Conservation (phyloP, 2,888 invertebrate species). For the Terebella lapidaria region DNA sequence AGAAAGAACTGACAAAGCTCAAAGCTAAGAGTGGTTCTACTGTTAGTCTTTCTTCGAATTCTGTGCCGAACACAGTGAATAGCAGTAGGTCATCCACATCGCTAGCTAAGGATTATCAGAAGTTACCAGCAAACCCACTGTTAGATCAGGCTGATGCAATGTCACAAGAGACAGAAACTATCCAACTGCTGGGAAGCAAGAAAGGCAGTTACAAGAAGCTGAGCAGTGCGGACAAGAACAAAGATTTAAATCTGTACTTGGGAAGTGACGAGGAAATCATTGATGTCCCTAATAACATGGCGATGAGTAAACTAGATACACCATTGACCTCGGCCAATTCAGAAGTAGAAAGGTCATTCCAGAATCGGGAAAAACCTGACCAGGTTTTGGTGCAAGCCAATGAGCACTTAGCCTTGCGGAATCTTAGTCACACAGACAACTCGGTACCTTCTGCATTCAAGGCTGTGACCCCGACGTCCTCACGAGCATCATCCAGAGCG, state of each 20-base stretch:
- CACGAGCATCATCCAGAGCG: conserved; percentile 25
- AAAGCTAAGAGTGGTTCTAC: background rate
- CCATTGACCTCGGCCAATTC: background rate
- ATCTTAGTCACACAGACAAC: conserved; percentile 8
- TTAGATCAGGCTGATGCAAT: no score
- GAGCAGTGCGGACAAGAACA: background rate
- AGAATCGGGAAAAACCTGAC: no score
- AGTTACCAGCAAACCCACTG: no score
- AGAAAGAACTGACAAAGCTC: background rate
- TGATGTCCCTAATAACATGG: background rate
- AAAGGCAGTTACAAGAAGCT: background rate
- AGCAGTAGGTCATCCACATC: background rate
- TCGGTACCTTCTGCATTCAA: conserved; percentile 30
- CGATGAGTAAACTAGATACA: background rate
- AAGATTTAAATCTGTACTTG: background rate
- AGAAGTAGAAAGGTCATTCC: no score
- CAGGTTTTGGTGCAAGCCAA: background rate
- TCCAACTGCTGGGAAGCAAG: background rate
- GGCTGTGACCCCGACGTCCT: conserved; percentile 30
- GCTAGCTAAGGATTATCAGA: background rate
- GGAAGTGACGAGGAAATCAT: background rate
- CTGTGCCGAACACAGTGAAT: background rate
- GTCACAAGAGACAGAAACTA: no score
- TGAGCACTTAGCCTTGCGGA: conserved; percentile 19
- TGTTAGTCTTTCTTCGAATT: background rate